Evolutionary conservation across 2,888 invertebrate species (phyloP), one percentile per base, ranked within the genome.

Genomic region (Oithona nana): DNA sequence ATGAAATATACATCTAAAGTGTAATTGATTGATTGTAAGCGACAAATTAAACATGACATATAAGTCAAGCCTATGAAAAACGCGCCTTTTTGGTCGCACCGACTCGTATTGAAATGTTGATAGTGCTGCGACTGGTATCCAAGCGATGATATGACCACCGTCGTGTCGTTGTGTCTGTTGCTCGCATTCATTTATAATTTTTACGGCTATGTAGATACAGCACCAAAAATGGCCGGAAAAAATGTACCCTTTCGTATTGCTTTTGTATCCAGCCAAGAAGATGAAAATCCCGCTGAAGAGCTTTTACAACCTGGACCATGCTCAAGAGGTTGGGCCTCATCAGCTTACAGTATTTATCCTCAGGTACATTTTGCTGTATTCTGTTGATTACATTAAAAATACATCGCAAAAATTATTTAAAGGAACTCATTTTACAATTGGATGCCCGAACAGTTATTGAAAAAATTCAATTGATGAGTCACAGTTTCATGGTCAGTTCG

Each of bases 341-440:
- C 54, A 24, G 16, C 22, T 24, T 54, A 54, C 26, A 24, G 54
- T 11, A 54, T 54, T 24, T 54, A 54, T 26, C 54, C 54, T 3
- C 24, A 54, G 26, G 54, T 54, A 26, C 2, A 11, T 16, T 26
- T 16, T 3, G 16, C 11, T 16, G 26, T 20, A 51, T 20, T 24
- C 20, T 3, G 54, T 54, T 3, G 26, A 8, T 24, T 16, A 24
- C 3, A 24, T 54, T 26, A 54, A 54, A 20, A 16, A 3, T 54
- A 3, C 26, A 26, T 16, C 26, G 24, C 16, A 6, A 24, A 6
- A 16, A 22, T 54, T 54, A n/a, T n/a, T n/a, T n/a, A n/a, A 3
- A 54, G 54, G 54, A 54, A 24, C 16, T 54, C 24, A 54, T 26
- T 26, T 16, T 54, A 54, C 54, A 54, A 54, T 22, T 54, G 54